Conservation (phyloP, 2,113 vertebrate species). For the Ciconia stormi region DNA sequence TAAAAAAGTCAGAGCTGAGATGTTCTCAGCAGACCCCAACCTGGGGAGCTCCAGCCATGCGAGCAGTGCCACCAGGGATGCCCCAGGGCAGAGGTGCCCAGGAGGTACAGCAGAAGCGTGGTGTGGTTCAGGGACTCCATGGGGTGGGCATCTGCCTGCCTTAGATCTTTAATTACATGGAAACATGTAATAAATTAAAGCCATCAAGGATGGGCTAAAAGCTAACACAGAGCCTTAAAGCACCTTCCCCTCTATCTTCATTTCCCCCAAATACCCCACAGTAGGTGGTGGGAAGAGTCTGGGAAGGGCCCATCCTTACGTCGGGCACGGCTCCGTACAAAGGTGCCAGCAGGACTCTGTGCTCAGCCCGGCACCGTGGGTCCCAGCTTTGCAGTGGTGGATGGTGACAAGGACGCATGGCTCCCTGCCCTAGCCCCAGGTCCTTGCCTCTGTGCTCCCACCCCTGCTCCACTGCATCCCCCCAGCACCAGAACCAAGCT, state of each 20-base stretch:
- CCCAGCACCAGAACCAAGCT: neutral
- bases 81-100: neutral
- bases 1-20: neutral
- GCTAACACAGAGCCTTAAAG: neutral
- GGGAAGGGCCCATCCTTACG: neutral
- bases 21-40: neutral
- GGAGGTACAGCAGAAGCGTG: neutral
- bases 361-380: neutral
- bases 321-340: too few species aligned
- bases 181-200: neutral
- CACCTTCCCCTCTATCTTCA: neutral
- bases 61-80: neutral
- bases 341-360: neutral
- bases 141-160: neutral
- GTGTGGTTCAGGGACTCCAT: neutral
- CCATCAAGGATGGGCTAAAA: neutral
- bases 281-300: neutral
- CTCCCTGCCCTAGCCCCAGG: neutral
- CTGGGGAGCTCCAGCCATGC: neutral
- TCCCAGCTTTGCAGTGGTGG: neutral
- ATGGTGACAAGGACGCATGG: neutral
- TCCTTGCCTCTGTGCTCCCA: neutral
- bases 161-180: neutral
- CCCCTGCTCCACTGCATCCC: too few species aligned
- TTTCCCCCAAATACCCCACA: neutral